phyloP scores from a whole-genome alignment of 2,888 invertebrate species.

The Hesperia comma region DNA sequence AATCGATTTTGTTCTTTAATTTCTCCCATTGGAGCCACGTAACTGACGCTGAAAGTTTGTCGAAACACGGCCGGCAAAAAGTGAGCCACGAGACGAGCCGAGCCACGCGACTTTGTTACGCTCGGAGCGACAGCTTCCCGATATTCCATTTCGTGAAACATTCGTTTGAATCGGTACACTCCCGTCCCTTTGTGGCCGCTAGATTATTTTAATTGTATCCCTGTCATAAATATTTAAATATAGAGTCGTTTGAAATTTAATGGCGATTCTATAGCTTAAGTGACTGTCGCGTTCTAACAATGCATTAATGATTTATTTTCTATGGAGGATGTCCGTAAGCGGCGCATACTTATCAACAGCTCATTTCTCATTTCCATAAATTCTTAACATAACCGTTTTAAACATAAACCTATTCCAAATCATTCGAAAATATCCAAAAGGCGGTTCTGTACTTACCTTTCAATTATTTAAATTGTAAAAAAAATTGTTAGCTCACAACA shows the following conservation, averaged over 20 bases:
- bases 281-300: too few species aligned
- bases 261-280: background rate
- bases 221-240: background rate
- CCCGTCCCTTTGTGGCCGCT: constrained; percentile 2
- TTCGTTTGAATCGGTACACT: constrained; percentile 29
- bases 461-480: too few species aligned
- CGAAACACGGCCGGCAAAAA: constrained; percentile 39
- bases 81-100: constrained; percentile 21
- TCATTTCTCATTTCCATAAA: background rate
- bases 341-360: background rate
- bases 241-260: background rate
- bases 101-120: constrained; percentile 36
- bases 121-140: constrained; percentile 35
- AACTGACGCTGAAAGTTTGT: constrained; percentile 32
- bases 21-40: constrained; percentile 28
- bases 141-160: constrained; percentile 39
- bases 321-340: too few species aligned
- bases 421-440: too few species aligned
- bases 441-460: too few species aligned
- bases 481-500: background rate
- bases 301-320: too few species aligned
- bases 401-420: too few species aligned
- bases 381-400: too few species aligned
- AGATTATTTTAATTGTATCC: background rate
- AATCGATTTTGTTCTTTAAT: constrained; percentile 34